Conservation (phyloP, 2,797 vertebrate species). For the Threskiornis aethiopicus region DNA sequence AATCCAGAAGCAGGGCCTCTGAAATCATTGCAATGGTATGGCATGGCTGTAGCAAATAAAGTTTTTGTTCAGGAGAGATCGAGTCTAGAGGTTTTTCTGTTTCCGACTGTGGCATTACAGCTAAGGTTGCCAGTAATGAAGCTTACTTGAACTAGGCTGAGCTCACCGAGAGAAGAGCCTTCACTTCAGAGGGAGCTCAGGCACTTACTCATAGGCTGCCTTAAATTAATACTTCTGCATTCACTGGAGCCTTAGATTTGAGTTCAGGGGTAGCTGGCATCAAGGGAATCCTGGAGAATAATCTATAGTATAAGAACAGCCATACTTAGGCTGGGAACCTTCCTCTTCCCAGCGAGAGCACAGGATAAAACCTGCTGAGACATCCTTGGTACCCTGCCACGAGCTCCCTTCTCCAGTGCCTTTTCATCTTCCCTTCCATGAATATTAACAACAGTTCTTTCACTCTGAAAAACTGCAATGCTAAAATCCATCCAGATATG, state of each 20-base stretch:
- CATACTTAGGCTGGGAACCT: neutral
- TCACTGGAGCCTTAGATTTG: neutral
- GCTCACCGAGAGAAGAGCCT: neutral
- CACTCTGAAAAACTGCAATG: neutral
- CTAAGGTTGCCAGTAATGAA: neutral
- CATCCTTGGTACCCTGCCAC: slow-evolving; percentile 9
- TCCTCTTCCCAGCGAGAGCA: neutral
- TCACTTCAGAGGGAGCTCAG: neutral
- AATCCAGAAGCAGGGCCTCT: neutral
- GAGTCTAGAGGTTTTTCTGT: neutral
- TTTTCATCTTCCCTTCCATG: slow-evolving; percentile 23
- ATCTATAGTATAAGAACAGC: neutral
- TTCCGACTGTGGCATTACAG: neutral
- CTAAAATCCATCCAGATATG: neutral
- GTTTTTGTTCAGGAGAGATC: neutral
- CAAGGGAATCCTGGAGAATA: neutral
- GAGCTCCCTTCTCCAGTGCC: neutral
- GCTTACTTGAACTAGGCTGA: neutral
- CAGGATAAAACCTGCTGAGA: slow-evolving; percentile 44
- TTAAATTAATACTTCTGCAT: neutral
- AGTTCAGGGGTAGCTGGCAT: neutral
- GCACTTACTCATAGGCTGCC: neutral
- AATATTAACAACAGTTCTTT: slow-evolving; percentile 6
- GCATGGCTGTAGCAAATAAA: neutral
- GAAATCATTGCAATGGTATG: neutral